Conservation (phyloP, 2,797 vertebrate species). For the Acanthurus lineatus region DNA sequence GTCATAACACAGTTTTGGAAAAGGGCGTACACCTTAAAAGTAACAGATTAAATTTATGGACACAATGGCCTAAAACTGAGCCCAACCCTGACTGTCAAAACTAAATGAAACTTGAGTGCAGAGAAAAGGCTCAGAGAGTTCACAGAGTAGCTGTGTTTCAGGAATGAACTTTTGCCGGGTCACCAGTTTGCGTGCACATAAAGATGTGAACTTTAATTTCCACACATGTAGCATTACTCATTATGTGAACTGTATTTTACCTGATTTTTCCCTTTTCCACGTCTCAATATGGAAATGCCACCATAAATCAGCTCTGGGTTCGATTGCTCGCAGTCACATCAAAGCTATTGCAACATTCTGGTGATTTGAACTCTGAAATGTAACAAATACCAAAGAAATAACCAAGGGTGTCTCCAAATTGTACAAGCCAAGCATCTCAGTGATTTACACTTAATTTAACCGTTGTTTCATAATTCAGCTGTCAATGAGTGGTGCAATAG, state of each 20-base stretch:
- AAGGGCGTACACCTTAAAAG: conserved; percentile 69
- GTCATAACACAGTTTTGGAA: conserved; percentile 69
- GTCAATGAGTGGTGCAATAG: background rate
- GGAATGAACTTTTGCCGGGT: conserved; percentile 56
- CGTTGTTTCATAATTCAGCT: background rate
- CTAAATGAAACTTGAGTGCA: conserved; percentile 64
- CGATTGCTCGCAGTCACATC: conserved; percentile 21
- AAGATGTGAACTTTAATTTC: conserved; percentile 28
- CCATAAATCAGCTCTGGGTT: conserved; percentile 7
- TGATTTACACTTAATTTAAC: conserved; percentile 8
- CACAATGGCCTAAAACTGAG: conserved; percentile 63
- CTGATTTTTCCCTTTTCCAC: conserved; percentile 10
- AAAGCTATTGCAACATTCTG: conserved; percentile 15
- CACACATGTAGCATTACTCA: conserved; percentile 17
- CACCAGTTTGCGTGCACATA: conserved; percentile 26
- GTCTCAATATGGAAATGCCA: conserved; percentile 6
- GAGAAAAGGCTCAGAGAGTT: conserved; percentile 59
- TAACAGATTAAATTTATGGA: conserved; percentile 75
- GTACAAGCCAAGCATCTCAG: conserved; percentile 3
- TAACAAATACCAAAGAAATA: background rate
- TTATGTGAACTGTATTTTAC: conserved; percentile 12
- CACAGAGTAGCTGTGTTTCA: conserved; percentile 51
- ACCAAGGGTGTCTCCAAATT: conserved; percentile 13
- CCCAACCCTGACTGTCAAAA: conserved; percentile 72
- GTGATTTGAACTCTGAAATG: conserved; percentile 27